Evolutionary conservation across 2,888 invertebrate species (phyloP), one percentile per base, ranked within the genome.

Genomic region (Dioctria rufipes): DNA sequence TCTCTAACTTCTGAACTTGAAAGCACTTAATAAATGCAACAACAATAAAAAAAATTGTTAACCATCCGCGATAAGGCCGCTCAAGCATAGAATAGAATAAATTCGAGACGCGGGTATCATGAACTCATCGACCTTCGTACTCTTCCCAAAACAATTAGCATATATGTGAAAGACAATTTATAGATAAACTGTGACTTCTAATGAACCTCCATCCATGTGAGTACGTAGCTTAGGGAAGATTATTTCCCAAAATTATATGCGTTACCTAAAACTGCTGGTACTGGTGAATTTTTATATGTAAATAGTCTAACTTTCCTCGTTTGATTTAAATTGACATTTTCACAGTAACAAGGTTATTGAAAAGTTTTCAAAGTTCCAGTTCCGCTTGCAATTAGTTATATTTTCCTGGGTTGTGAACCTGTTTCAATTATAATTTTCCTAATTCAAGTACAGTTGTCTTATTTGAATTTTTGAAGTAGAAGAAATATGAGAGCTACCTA

Each of bases 101-200:
- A 69, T 69, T 69, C 11, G 51, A 51, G 69, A 11, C 69, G 51
- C 69, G 69, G 69, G 69, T 69, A 69, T 25, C 69, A 39, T 37
- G 54, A 69, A 69, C 51, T 9, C 49, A 51, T 46, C 69, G 69
- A 51, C 69, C 69, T 69, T 69, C 69, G 69, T 69, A 25, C 51
- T 69, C 51, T 69, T 69, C 51, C 9, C 39, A 37, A 13, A 25
- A 69, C 25, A 69, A 69, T 69, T 69, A 49, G 69, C 69, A 69
- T 69, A 69, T 25, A 25, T 25, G 51, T 13, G 67, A 67, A 67
- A 67, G 46, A 46, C 67, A 37, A 43, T 49, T 69, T 69, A 25
- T 25, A 69, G 49, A 67, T 8, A 46, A 25, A 67, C 5, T 25
- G 13, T 13, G 67, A 25, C 49, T 49, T 69, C 49, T 69, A 69